A percentile compares a stretch with the other conserved stretches of the same genome.
phyloP scores from a whole-genome alignment of 2,797 vertebrate genomes.

The Sciaenops ocellatus region DNA sequence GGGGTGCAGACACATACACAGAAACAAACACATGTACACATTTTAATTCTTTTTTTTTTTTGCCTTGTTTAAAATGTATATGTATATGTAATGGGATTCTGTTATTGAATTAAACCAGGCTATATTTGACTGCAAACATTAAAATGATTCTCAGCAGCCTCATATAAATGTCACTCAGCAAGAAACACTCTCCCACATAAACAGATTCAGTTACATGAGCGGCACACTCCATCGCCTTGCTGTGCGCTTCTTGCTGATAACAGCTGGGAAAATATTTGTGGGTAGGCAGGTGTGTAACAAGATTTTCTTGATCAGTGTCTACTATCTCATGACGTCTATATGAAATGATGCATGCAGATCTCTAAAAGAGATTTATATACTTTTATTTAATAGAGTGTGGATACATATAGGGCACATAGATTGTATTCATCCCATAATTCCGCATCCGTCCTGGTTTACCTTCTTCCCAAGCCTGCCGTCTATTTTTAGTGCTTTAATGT shows the following conservation, averaged over 20 bases:
- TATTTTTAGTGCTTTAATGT: slow-evolving; percentile 50
- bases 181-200: slow-evolving; percentile 15
- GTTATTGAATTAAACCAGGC: slow-evolving; percentile 47
- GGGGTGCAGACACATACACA: neutral
- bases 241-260: slow-evolving; percentile 34
- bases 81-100: slow-evolving; percentile 4
- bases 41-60: slow-evolving; percentile 17
- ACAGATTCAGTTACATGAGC: slow-evolving; percentile 25
- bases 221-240: slow-evolving; percentile 33
- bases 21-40: neutral
- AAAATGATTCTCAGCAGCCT: slow-evolving; percentile 14
- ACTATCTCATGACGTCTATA: slow-evolving; percentile 23
- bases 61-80: neutral
- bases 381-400: slow-evolving; percentile 24
- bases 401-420: neutral
- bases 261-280: slow-evolving; percentile 39
- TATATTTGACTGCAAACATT: slow-evolving; percentile 25
- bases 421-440: slow-evolving; percentile 36
- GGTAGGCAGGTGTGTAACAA: slow-evolving; percentile 55
- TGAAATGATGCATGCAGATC: slow-evolving; percentile 5
- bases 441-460: slow-evolving; percentile 11
- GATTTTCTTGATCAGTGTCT: slow-evolving; percentile 48
- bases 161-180: slow-evolving; percentile 36
- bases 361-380: neutral
- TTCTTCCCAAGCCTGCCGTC: neutral